These are phyloP conservation scores for Lycophotia porphyrea DNA, from an alignment of 2,888 invertebrate species.

Conservation along the genomic window DNA sequence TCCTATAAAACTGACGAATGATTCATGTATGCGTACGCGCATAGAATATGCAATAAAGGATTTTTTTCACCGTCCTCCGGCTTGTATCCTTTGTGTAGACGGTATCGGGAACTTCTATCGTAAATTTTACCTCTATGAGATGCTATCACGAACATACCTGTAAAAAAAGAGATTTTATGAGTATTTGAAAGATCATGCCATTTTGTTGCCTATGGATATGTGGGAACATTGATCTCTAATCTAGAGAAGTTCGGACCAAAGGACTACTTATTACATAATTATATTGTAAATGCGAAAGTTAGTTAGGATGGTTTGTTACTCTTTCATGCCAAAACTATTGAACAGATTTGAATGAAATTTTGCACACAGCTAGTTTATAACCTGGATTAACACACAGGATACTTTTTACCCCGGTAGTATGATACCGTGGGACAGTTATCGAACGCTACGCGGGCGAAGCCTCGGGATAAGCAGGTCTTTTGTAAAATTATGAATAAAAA, in stretches of 20 bases:
- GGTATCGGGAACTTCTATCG: slow-evolving; percentile 64
- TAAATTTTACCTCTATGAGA: slow-evolving; percentile 67
- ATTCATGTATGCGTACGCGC: slow-evolving; percentile 42
- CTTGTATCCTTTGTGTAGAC: slow-evolving; percentile 43
- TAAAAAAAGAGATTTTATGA: slow-evolving; percentile 64
- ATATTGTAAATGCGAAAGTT: too few relatives aligned
- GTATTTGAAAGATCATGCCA: slow-evolving; percentile 41
- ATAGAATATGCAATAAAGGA: slow-evolving; percentile 58
- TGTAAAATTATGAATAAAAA: slow-evolving; percentile 2
- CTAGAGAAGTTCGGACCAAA: background rate
- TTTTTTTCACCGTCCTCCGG: slow-evolving; percentile 46
- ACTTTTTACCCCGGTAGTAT: too few relatives aligned
- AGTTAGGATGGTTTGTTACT: too few relatives aligned
- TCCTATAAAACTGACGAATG: slow-evolving; percentile 48
- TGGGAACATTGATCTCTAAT: slow-evolving; percentile 30
- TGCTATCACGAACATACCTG: slow-evolving; percentile 73
- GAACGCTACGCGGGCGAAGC: too few relatives aligned
- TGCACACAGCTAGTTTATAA: too few relatives aligned
- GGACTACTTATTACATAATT: too few relatives aligned
- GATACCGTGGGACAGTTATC: too few relatives aligned
- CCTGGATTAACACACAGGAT: too few relatives aligned
- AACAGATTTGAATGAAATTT: too few relatives aligned
- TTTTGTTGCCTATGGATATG: slow-evolving; percentile 29
- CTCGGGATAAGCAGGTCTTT: too few relatives aligned
- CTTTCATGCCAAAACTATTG: too few relatives aligned